These are phyloP conservation scores for Trichogramma evanescens DNA, from an alignment of 2,888 invertebrate species.

Conservation along the genomic window DNA sequence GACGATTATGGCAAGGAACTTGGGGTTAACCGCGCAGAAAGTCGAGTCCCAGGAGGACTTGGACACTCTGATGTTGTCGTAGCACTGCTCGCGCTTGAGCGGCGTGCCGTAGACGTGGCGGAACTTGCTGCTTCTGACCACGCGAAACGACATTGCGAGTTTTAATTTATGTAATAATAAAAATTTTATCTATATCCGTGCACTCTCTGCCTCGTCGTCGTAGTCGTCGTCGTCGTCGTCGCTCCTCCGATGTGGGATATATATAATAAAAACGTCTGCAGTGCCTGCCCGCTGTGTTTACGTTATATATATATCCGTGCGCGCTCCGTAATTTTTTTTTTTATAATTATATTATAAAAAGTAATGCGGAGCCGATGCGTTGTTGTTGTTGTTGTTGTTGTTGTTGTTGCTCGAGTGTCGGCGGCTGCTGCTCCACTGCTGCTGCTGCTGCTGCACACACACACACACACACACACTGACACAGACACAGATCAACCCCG, in stretches of 20 bases:
- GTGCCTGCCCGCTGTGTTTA: too few relatives aligned
- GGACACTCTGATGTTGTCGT: conserved; percentile 93
- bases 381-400: background rate
- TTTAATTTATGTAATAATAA: too few relatives aligned
- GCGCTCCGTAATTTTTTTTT: too few relatives aligned
- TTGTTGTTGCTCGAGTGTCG: background rate
- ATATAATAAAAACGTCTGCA: too few relatives aligned
- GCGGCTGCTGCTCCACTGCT: background rate
- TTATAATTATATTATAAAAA: background rate
- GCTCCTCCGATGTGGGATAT: too few relatives aligned
- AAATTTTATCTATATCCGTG: too few relatives aligned
- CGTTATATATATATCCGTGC: too few relatives aligned
- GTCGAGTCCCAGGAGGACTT: conserved; percentile 98
- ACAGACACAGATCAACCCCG: background rate
- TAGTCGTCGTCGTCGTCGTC: too few relatives aligned
- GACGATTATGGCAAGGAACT: conserved; percentile 93
- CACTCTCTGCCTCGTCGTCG: too few relatives aligned
- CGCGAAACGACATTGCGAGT: conserved; percentile 80
- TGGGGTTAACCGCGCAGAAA: conserved; percentile 97
- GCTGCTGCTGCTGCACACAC: background rate
- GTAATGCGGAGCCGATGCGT: conserved; percentile 2
- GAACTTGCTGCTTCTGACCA: conserved; percentile 95
- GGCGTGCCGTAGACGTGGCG: conserved; percentile 92
- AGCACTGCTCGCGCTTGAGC: conserved; percentile 91
- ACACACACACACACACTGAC: background rate